Base-by-base conservation (phyloP, 2,888 invertebrate genomes). In the Agrochola litura region DNA sequence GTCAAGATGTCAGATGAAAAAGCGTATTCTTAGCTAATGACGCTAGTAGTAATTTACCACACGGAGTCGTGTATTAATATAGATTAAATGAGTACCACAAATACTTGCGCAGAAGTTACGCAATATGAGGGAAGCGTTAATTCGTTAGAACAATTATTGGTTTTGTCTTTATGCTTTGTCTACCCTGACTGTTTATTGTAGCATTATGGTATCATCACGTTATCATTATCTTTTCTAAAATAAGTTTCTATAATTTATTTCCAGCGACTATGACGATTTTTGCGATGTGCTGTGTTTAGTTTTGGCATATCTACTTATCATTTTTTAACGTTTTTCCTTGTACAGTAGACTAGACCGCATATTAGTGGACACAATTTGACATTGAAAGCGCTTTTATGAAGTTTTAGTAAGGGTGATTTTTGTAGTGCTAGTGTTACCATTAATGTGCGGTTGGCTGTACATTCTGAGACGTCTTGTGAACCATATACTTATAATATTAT, bases 121-220 rank as follows among this genome's bases (percentile, higher is more conserved):
- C 78, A 84, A 83, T 70, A 73, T 73, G 77, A 85, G 75, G 75
- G 83, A 85, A 83, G 80, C 73, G 80, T 83, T 80, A 82, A 85
- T 79, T 83, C 80, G 66, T 77, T 75, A 71, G 76, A 79, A 76
- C 84, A 80, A 83, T 68, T 80, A 85, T 83, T 83, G 66, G 84
- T 77, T 80, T 85, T 77, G 78, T 73, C 74, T 81, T 80, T 73
- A 73, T 74, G 65, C 74, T 74, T 74, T 77, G 63, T 74, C 68
- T 74, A 63, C 77, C 63, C 61, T 72, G 19, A 8, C 54, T 83
- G 83, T 84, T 82, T 84, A 84, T 78, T 75, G 78, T 75, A 75
- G 85, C 66, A 70, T 73, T 84, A 82, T 75, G 56, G 30, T 82
- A 75, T 70, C 77, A 74, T 58, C 63, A 77, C 69, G 69, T 56